phyloP scores from a whole-genome alignment of 2,797 vertebrate species.

The Falco berigora region DNA sequence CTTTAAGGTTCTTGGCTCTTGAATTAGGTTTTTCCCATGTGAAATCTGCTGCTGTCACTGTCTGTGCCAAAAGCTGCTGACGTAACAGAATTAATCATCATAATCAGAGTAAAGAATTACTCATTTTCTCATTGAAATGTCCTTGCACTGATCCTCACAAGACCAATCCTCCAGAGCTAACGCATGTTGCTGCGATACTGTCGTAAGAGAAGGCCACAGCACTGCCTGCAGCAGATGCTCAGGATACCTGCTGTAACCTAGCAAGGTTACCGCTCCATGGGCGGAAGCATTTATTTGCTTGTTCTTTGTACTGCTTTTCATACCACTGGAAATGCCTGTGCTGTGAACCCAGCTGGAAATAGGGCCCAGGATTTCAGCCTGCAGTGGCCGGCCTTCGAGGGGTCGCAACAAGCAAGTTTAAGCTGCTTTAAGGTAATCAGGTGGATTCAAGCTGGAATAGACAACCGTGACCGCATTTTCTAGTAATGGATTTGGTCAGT shows the following conservation, averaged over 20 bases:
- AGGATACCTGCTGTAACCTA: background rate
- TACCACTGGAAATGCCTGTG: background rate
- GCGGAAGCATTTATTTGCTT: background rate
- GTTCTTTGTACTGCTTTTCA: background rate
- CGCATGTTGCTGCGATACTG: background rate
- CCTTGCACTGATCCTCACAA: background rate
- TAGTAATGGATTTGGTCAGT: background rate
- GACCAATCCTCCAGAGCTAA: background rate
- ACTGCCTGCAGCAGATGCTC: background rate
- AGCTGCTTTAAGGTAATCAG: background rate
- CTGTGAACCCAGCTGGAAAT: background rate
- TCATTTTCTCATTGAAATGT: slow-evolving; percentile 25
- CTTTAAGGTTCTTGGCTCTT: background rate
- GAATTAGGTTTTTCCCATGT: background rate
- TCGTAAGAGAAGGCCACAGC: background rate
- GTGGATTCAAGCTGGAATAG: background rate
- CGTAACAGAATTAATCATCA: slow-evolving; percentile 46
- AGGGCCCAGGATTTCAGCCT: background rate
- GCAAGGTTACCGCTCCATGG: background rate
- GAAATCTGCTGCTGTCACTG: slow-evolving; percentile 12
- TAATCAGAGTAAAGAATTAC: background rate
- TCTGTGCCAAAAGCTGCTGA: slow-evolving; percentile 20
- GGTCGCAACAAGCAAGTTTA: background rate
- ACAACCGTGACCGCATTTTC: rapidly evolving
- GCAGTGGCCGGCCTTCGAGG: background rate